These are phyloP conservation scores for Mesembrinibis cayennensis DNA, from an alignment of 2,113 vertebrate species.

Conservation along the genomic window DNA sequence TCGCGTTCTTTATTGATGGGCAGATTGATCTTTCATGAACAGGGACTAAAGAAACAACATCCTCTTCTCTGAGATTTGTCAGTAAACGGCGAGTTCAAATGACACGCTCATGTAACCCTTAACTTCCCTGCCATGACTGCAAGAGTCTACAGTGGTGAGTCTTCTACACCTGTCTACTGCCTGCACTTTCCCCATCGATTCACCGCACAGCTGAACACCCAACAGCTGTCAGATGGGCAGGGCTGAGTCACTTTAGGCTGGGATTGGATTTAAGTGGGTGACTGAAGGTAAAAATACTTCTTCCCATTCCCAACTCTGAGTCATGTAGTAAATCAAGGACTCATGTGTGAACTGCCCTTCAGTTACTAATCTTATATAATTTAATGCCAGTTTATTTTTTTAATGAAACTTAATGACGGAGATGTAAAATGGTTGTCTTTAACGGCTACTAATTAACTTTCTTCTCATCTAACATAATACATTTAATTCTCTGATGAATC, in stretches of 20 bases:
- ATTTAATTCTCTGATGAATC: constrained; percentile 4
- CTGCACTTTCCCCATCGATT: background rate
- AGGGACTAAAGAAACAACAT: background rate
- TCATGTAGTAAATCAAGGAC: background rate
- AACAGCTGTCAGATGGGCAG: background rate
- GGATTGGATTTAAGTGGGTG: background rate
- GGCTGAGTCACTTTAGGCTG: background rate
- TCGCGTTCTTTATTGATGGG: background rate
- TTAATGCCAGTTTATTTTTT: background rate
- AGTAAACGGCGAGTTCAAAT: background rate
- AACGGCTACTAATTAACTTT: background rate
- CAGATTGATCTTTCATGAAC: background rate
- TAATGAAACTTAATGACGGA: background rate
- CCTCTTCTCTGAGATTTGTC: background rate
- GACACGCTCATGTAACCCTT: accelerated
- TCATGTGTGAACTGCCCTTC: background rate
- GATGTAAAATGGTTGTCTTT: background rate
- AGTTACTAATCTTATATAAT: background rate
- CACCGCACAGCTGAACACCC: background rate
- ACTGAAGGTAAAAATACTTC: background rate
- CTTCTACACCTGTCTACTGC: background rate
- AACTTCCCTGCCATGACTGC: background rate
- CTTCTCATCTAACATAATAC: background rate
- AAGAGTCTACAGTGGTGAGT: background rate
- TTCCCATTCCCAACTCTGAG: background rate